Percentiles rank a stretch among this genome's conserved stretches.
These are phyloP conservation scores for Drosophila sturtevanti DNA, from an alignment of 1,140 invertebrate genomes.

Conservation along the genomic window DNA sequence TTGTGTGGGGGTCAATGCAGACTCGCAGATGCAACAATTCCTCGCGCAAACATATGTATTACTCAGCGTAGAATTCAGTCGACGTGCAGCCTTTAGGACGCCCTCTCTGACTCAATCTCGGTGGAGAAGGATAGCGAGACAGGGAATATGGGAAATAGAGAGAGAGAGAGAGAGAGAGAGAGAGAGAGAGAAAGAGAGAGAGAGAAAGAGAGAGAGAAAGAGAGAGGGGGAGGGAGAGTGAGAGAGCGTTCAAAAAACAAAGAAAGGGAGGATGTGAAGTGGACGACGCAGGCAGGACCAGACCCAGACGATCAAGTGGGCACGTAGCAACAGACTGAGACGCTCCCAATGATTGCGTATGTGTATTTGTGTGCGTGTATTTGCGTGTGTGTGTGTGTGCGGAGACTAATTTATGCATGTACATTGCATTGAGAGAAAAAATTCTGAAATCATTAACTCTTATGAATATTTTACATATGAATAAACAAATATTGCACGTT, in stretches of 20 bases:
- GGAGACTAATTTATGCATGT: too few species aligned
- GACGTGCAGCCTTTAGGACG: not conserved
- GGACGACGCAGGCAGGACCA: constrained; percentile 10
- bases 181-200: constrained; percentile 1
- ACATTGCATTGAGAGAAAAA: too few species aligned
- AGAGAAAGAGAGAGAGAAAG: not conserved
- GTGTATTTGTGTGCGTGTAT: not conserved
- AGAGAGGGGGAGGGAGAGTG: not conserved
- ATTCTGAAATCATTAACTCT: too few species aligned
- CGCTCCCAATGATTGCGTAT: not conserved
- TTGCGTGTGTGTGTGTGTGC: not conserved
- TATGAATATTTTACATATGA: too few species aligned
- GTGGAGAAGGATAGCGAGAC: not conserved
- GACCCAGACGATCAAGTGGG: constrained; percentile 8
- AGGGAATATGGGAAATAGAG: not conserved
- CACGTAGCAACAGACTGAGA: not conserved
- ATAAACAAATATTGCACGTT: too few species aligned
- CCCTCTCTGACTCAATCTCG: not conserved
- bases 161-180: not conserved
- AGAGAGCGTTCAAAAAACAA: not conserved
- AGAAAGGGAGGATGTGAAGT: not conserved
- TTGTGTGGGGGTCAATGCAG: constrained; percentile 1
- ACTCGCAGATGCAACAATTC: constrained; percentile 1
- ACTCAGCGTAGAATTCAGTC: not conserved
- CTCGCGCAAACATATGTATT: not conserved